Base-by-base conservation (phyloP, 1,140 invertebrate species). In the Lepidurus packardi region DNA sequence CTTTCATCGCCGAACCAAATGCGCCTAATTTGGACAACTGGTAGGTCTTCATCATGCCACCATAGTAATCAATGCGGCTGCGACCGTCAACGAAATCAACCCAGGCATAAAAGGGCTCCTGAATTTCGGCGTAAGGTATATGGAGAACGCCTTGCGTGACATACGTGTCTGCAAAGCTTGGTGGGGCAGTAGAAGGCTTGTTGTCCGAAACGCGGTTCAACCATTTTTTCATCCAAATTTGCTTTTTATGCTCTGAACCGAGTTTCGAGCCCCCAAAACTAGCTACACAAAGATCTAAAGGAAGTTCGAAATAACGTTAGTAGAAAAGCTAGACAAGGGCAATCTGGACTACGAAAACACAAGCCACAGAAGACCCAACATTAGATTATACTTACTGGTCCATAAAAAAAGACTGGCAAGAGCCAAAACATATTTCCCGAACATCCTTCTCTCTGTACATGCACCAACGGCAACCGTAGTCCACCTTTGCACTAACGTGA, bases 1-100 rank as follows among this genome's bases (percentile, higher is more conserved):
- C 85, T 89, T 97, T 97, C 25, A 94, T 87, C 80, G 90, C 91
- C 0, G 89, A 88, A 6, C 95, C 95, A 85, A 87, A 93, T 4
- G 85, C 79, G 16, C 89, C 89, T n/a, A 87, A 81, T 2, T 87
- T 84, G 1, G 88, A 85, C 13, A 94, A 82, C 85, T 96, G 94
- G 83, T 93, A 94, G 0, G 94, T 97, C 85, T 94, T 92, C 0
- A 94, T 93, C 91, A 96, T 93, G 90, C 93, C 93, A 81, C 93
- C 93, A 87, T 98, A 98, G 83, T 97, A 98, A 86, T 98, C 96
- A 80, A 98, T 95, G 78, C 96, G 89, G 76, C 94, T 96, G 74
- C 87, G 88, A 78, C 90, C 90, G 80, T 89, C 89, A 13, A 87
- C 86, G 6, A 85, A 87, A 87, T 98, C 94, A 81, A 87, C 96